Base-by-base conservation (phyloP, 2,797 vertebrate genomes). In the Stomatorhinus walkeri region DNA sequence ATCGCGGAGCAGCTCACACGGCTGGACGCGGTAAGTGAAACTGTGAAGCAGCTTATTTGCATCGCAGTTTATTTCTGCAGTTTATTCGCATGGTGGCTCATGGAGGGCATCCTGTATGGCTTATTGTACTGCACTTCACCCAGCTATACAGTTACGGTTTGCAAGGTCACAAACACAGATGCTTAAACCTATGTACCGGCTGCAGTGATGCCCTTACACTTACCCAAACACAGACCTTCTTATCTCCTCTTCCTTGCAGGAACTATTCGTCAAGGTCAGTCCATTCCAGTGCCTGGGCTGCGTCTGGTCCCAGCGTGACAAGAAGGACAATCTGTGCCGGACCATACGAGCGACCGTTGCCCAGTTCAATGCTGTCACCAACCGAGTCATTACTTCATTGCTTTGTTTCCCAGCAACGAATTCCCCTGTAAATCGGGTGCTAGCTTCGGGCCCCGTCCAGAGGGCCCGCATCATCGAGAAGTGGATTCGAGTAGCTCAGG, bases 241-340 rank as follows among this genome's bases (percentile, higher is more conserved):
- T 48, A n/a, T 10, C 22, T 59, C 3, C 87, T 68, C 8, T 54
- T 5, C 76, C 8, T 40, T 14, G 22, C 92, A 98, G 97, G 95
- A 96, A 0, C 96, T 98, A n/a, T 98, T 98, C 88, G 92, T 93
- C 1, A 94, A 90, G 8, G 95, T 96, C 56, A 93, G 94, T 4
- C 95, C 96, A n/a, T 97, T 96, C 89, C 97, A 98, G 90, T 98
- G 97, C 90, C 93, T 98, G 81, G 97, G 97, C 89, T 97, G 97
- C 0, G 89, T 98, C 91, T 98, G 97, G 97, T 98, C 97, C 0
- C 97, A 97, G 88, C 94, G 97, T 0, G 97, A 97, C 94, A 97
- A 97, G 92, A 97, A 97, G 0, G 96, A 96, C 88, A 96, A 96
- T 87, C 81, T 95, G 36, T 95, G 96, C 0, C 95, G 97, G 0